Evolutionary conservation across 1,140 invertebrate genomes (phyloP), one percentile per base, ranked within the genome.

Genomic region (Ladona fulva): DNA sequence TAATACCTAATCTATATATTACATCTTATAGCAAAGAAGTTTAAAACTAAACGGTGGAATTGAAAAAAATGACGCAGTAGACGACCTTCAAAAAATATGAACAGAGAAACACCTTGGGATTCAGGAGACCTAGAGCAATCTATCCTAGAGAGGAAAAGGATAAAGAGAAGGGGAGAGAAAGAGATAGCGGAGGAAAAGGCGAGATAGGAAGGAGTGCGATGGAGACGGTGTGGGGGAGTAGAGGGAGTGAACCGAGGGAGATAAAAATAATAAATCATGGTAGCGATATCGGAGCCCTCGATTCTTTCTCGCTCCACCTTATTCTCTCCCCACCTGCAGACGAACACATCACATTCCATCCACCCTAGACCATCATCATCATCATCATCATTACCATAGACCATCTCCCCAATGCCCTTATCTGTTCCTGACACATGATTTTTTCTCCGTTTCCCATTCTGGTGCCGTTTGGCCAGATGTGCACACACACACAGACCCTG

Each of bases 181-280:
- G 19, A 52, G 52, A 22, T 66, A 66, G 3, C 52, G 52, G 3
- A 6, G 52, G 12, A 22, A 22, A 66, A 22, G 19, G 44, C 19
- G 44, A 52, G 52, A 66, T 66, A 66, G 52, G 52, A 66, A 66
- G 52, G 3, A 19, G 52, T 5, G 52, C 14, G n/a, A 22, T 66
- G 52, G 52, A 66, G 52, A 66, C 3, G 52, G 52, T 3, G 52
- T 37, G 1, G 52, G 52, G 14, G 52, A 6, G 16, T 52, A 19
- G 44, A 52, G 44, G 44, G 44, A 11, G 44, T 52, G 52, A 12
- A 22, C 1, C 52, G 52, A 66, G 14, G 5, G 3, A 3, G 52
- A 66, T 66, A 66, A 66, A 66, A 66, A 66, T 66, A 66, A 66
- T 66, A 66, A 66, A 66, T 66, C 52, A 66, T 66, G 52, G 52